These are phyloP conservation scores for Gulo gulo DNA, from an alignment of 2,113 vertebrate species.

Conservation along the genomic window DNA sequence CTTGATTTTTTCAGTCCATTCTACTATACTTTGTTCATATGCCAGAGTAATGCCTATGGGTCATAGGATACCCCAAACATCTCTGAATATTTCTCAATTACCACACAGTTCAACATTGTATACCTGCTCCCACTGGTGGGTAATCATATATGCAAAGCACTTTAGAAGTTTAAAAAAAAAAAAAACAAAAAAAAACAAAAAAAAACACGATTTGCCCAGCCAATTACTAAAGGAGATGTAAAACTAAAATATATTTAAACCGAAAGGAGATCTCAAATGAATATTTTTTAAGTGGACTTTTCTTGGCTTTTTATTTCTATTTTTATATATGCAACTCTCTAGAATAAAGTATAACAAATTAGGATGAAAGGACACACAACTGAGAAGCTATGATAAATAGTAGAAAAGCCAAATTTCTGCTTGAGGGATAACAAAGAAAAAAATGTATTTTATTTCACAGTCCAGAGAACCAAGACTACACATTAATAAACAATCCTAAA, in stretches of 20 bases:
- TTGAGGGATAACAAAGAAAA: constrained; percentile 28
- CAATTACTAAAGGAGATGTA: constrained; percentile 1
- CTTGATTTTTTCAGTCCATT: not conserved
- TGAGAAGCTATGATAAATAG: constrained; percentile 1
- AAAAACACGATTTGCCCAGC: not conserved
- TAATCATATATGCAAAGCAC: not conserved
- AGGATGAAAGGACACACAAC: not conserved
- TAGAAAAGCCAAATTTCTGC: constrained; percentile 39
- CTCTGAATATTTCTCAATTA: not conserved
- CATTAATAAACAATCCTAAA: constrained; percentile 27
- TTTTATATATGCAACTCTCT: not conserved
- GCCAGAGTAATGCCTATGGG: not conserved
- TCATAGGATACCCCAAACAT: not conserved
- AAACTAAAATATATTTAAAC: constrained; percentile 33
- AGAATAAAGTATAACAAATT: constrained; percentile 22
- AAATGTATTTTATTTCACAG: constrained; percentile 38
- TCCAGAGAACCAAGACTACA: not conserved
- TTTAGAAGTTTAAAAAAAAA: not conserved
- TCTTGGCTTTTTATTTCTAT: not conserved
- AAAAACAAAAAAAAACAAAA: not conserved
- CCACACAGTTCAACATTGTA: not conserved
- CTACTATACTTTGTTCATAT: not conserved
- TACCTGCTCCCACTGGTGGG: not conserved
- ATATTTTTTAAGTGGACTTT: not conserved
- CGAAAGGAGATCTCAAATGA: not conserved